Evolutionary conservation across 2,113 vertebrate species (phyloP).

Genomic region (Gasterosteus aculeatus): DNA sequence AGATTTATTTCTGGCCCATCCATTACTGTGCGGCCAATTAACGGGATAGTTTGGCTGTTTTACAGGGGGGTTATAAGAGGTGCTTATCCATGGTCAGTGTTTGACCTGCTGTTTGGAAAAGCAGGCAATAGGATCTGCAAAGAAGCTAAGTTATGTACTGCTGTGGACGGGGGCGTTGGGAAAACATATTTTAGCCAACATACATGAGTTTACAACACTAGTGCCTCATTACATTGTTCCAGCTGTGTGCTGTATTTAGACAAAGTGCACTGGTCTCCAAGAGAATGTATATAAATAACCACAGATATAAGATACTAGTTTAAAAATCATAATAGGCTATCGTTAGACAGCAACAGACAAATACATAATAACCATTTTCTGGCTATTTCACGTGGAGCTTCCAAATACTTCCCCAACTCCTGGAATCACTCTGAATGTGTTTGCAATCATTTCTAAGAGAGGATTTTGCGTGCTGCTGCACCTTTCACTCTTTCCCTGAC

Average conservation of each 20-base stretch:
- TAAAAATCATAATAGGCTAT: neutral
- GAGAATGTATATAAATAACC: neutral
- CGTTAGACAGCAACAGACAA: neutral
- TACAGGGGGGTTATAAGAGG: neutral
- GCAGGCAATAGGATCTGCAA: neutral
- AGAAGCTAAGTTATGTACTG: neutral
- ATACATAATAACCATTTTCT: neutral
- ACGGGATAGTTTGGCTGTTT: neutral
- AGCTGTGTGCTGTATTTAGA: slow-evolving; percentile 3
- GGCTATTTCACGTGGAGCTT: slow-evolving; percentile 29
- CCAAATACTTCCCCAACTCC: slow-evolving; percentile 26
- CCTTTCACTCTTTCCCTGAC: slow-evolving; percentile 39
- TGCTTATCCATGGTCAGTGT: neutral
- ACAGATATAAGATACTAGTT: neutral
- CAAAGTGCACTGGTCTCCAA: slow-evolving; percentile 16
- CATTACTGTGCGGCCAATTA: neutral
- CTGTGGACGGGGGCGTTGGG: neutral
- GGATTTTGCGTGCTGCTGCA: slow-evolving; percentile 45
- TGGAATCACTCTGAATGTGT: slow-evolving; percentile 38
- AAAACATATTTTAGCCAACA: neutral
- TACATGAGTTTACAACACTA: no score
- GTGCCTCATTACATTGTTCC: no score
- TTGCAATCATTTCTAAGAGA: slow-evolving; percentile 57
- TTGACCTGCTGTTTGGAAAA: neutral
- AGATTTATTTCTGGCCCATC: neutral